These are phyloP conservation scores for Hemicordylus capensis DNA, from an alignment of 2,113 vertebrate species.

Conservation along the genomic window DNA sequence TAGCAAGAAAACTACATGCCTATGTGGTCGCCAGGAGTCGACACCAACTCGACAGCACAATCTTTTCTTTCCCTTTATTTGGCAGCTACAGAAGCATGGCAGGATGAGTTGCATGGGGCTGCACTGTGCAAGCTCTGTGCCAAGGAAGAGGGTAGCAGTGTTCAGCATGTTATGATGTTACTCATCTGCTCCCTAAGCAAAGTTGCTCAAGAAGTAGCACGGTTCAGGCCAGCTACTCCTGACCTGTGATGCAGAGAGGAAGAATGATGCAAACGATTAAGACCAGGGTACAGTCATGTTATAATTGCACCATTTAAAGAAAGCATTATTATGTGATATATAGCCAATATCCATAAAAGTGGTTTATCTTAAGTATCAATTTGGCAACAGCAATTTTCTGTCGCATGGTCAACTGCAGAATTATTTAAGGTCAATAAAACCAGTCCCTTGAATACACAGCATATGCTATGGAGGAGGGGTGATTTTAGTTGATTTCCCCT, in stretches of 20 bases:
- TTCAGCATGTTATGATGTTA: no score
- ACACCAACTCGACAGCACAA: no score
- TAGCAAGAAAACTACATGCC: no score
- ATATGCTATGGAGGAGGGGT: no score
- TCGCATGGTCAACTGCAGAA: background rate
- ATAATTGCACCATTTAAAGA: background rate
- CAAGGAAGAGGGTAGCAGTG: no score
- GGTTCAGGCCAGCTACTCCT: background rate
- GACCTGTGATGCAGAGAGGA: background rate
- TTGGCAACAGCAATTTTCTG: background rate
- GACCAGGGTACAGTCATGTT: background rate
- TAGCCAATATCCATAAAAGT: background rate
- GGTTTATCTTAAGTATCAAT: background rate
- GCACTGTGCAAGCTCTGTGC: background rate
- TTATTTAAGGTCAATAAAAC: background rate
- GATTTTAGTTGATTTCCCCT: no score
- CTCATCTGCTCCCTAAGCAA: background rate
- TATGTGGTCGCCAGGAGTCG: no score
- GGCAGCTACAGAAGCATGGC: background rate
- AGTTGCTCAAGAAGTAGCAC: background rate
- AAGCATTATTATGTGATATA: slow-evolving; percentile 9
- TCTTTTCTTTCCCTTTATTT: no score
- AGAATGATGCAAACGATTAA: background rate
- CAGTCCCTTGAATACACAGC: background rate
- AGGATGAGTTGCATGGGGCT: background rate